Evolutionary conservation across 2,797 vertebrate species (phyloP), one percentile per base, ranked within the genome.

Genomic region (Euphonia xanthogaster): DNA sequence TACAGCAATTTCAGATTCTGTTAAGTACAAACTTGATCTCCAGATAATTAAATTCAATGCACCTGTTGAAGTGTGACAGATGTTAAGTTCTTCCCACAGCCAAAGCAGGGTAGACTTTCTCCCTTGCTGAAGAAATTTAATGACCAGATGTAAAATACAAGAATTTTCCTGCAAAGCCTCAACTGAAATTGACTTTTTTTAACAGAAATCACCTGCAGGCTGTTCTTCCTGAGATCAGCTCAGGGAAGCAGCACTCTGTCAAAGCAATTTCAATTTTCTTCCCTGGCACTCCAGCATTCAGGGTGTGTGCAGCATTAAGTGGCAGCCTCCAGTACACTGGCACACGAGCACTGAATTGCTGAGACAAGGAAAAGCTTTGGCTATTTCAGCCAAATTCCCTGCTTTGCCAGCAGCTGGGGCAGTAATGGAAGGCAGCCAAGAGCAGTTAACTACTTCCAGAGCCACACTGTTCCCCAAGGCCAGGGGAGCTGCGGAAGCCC

Each of bases 61-160:
- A 96, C 83, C 88, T 96, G 77, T 91, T 96, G 83, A 95, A 92
- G 55, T 48, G 24, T n/a, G 25, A 88, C 22, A 21, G 28, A 78
- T 55, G 47, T 53, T 31, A 90, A 91, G 44, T 17, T 77, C 60
- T 47, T 88, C 54, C 78, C 23, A 9, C 14, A 81, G 50, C 44
- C 39, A 94, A 88, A 77, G 76, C 31, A 54, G 57, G 14, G 33
- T 21, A 50, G 27, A 12, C 88, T 88, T 83, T 72, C 24, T 45
- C 66, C 22, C 45, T 74, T 37, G 73, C 31, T 25, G 18, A 62
- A 88, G 78, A 74, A 33, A 55, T 16, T 30, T 78, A 77, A 86
- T 12, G 33, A 62, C 45, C 54, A 77, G 30, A 75, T 55, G 61
- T 67, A 77, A 86, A 90, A 75, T 21, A 74, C 10, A 40, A 40